These are phyloP conservation scores for Paradoxurus hermaphroditus DNA, from an alignment of 2,113 vertebrate species.

Conservation along the genomic window DNA sequence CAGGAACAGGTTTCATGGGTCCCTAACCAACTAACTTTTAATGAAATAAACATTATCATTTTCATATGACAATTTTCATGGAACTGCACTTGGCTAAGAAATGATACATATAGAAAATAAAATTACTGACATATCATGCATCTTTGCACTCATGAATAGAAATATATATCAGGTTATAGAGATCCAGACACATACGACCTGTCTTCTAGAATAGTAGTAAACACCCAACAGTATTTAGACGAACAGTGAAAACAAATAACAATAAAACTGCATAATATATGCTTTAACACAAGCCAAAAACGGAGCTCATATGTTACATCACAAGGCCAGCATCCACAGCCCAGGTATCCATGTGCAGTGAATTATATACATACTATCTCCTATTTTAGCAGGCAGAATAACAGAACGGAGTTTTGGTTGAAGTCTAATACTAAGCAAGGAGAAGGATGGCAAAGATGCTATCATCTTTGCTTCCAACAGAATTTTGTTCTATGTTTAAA, in stretches of 20 bases:
- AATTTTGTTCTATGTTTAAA: background rate
- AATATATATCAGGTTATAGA: background rate
- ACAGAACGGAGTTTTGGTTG: background rate
- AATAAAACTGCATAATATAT: background rate
- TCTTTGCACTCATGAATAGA: background rate
- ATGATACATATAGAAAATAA: background rate
- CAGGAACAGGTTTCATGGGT: background rate
- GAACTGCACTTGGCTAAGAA: background rate
- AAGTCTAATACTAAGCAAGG: background rate
- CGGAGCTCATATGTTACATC: background rate
- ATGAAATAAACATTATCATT: background rate
- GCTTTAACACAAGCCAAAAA: background rate
- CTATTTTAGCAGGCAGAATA: background rate
- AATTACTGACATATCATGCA: background rate
- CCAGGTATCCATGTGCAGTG: background rate
- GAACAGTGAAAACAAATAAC: background rate
- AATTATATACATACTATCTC: background rate
- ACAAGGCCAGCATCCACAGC: background rate
- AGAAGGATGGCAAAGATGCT: background rate
- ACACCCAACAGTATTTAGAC: background rate
- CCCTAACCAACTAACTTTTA: background rate
- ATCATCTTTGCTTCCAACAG: background rate
- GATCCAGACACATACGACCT: background rate
- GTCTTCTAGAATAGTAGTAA: background rate
- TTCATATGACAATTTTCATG: background rate